Evolutionary conservation across 2,797 vertebrate species (phyloP), one percentile per base, ranked within the genome.

Genomic region (Crenuchus spilurus): DNA sequence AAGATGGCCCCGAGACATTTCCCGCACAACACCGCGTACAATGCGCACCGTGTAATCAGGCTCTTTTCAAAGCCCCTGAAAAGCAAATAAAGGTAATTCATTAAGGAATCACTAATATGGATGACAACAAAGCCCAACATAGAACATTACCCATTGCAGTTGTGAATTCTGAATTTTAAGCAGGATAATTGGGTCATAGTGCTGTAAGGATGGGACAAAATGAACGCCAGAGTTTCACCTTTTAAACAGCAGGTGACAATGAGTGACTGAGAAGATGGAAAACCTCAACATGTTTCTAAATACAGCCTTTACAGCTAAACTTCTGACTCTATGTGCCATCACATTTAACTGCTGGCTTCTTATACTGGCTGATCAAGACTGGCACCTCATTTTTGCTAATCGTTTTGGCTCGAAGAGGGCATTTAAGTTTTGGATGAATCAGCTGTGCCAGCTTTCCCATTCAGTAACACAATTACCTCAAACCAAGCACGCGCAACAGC

Each of bases 391-490:
- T 66, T 67, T 33, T 62, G 49, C 33, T 37, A 52, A 71, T 69
- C 42, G 24, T 16, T 75, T 55, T 57, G 41, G 49, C 48, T 62
- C 63, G 55, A 71, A 80, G 33, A 54, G 57, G 69, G 57, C 35
- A 39, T 78, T 74, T 87, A 87, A 82, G 87, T 87, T 90, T 91
- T 88, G 83, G 86, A 88, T 87, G 85, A 90, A 85, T 82, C 55
- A 66, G 75, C n/a, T 76, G 75, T 84, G 84, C 82, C 89, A 92
- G 88, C 88, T 89, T 90, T 89, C 80, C n/a, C 84, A 83, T 49
- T 72, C 44, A 84, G 86, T 86, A 85, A 90, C 89, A 92, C 87
- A 88, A 92, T 92, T 92, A 90, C 91, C 91, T 91, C 80, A 78
- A 81, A 82, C 82, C 81, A 86, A 84, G 87, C 88, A 85, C 80